Conservation (phyloP, 2,888 invertebrate species). For the Eupithecia tripunctaria region DNA sequence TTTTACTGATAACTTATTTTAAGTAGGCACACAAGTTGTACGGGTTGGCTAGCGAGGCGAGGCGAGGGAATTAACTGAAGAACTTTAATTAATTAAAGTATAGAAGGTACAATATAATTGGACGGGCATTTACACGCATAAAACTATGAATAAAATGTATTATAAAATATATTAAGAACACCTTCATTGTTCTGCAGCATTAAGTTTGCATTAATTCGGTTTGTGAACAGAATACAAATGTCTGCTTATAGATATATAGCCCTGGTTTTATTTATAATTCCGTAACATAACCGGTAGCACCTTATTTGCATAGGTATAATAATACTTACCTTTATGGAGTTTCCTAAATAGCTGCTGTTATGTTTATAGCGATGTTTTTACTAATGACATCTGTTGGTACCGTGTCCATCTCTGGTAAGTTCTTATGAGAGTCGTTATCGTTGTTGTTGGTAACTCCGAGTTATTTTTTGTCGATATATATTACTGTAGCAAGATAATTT, state of each 20-base stretch:
- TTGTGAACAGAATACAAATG: conserved; percentile 13
- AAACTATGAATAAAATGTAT: conserved; percentile 10
- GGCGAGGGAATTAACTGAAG: neutral
- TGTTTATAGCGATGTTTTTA: neutral
- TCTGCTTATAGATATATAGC: conserved; percentile 1
- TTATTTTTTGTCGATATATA: too few species aligned
- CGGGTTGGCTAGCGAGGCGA: conserved; percentile 1
- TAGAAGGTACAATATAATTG: neutral
- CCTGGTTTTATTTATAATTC: conserved; percentile 6
- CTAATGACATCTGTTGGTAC: neutral
- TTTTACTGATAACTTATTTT: neutral
- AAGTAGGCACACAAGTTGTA: neutral
- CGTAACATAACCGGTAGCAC: neutral
- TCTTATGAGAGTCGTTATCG: neutral
- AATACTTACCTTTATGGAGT: neutral
- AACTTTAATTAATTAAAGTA: conserved; percentile 6
- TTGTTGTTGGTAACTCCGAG: too few species aligned
- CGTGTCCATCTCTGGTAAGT: neutral
- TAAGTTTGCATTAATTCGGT: neutral
- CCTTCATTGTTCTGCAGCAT: neutral
- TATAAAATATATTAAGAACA: neutral
- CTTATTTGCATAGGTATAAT: neutral
- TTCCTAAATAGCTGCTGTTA: neutral
- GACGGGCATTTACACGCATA: neutral
- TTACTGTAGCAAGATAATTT: too few species aligned